Conservation (phyloP, 2,888 invertebrate genomes). For the Eulithis testata region DNA sequence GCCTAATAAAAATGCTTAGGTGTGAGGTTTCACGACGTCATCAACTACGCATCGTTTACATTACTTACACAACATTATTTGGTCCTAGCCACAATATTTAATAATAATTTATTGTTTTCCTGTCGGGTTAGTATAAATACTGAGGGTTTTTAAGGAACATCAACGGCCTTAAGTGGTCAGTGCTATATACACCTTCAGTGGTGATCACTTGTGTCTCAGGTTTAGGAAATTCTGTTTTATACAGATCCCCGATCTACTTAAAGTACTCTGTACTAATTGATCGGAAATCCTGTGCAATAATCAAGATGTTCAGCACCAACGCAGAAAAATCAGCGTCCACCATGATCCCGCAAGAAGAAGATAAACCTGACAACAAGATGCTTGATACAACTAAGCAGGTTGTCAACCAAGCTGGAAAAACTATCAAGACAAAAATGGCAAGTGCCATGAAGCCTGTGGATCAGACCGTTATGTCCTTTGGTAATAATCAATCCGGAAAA, state of each 20-base stretch:
- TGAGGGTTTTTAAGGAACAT: constrained; percentile 4
- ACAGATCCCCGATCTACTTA: constrained; percentile 25
- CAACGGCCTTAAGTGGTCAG: constrained; percentile 23
- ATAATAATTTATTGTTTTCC: constrained; percentile 12
- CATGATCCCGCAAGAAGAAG: constrained; percentile 1
- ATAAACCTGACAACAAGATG: constrained; percentile 12
- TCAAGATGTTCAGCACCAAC: constrained; percentile 19
- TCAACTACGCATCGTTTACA: no score
- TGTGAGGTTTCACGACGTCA: no score
- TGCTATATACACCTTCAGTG: constrained; percentile 21
- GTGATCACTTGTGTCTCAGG: constrained; percentile 24
- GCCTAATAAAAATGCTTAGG: no score
- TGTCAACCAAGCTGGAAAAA: constrained; percentile 13
- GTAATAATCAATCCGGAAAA: constrained; percentile 11
- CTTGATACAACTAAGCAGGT: constrained; percentile 4
- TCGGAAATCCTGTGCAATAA: constrained; percentile 20
- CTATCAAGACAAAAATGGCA: constrained; percentile 18
- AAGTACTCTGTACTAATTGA: constrained; percentile 23
- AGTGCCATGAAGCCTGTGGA: constrained; percentile 21
- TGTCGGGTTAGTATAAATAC: constrained; percentile 14
- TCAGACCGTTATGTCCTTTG: constrained; percentile 14
- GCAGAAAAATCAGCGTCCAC: neutral
- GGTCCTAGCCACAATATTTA: constrained; percentile 7
- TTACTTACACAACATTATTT: neutral
- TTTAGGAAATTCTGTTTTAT: constrained; percentile 24